Evolutionary conservation across 2,888 invertebrate genomes (phyloP), one percentile per base, ranked within the genome.

Genomic region (Epiblema foenella): DNA sequence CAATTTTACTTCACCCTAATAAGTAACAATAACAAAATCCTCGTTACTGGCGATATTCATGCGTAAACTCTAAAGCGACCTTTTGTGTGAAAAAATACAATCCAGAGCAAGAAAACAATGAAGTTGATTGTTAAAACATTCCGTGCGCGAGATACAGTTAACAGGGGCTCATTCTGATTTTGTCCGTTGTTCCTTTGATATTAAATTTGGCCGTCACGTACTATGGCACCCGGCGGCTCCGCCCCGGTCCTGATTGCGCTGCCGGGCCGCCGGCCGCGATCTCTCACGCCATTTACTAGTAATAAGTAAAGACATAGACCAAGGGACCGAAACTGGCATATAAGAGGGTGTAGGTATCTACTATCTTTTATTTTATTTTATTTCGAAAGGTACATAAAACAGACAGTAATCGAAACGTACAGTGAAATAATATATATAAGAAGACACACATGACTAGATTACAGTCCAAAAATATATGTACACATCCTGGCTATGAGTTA

Each of bases 161-260:
- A 73, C 66, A 67, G 75, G 75, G 75, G 75, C 76, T 75, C 73
- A 62, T 74, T 79, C 78, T 76, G 77, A 81, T 80, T 81, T 77
- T 68, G 77, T 78, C 75, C 78, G 79, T 78, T 76, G 79, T 83
- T 81, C 75, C 75, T 81, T 81, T 78, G 78, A 80, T 81, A 85
- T 85, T 81, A 83, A 84, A 86, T 84, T 85, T 81, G 80, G 80
- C 77, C 74, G 78, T 80, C 84, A 86, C 84, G 85, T 85, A 83
- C 78, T 76, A 68, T 63, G 69, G 59, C 72, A 74, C 75, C 76
- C 77, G 64, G 39, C 39, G 58, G 59, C n/a, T 42, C 68, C 56
- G 5, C 62, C 64, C 75, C 76, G 77, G 77, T 75, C 78, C 77
- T 82, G 83, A 85, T 85, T 85, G 85, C 83, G 82, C 79, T 79